These are phyloP conservation scores for Exaiptasia diaphana DNA, from an alignment of 64 coral and sea anemone genomes.

Conservation along the genomic window DNA sequence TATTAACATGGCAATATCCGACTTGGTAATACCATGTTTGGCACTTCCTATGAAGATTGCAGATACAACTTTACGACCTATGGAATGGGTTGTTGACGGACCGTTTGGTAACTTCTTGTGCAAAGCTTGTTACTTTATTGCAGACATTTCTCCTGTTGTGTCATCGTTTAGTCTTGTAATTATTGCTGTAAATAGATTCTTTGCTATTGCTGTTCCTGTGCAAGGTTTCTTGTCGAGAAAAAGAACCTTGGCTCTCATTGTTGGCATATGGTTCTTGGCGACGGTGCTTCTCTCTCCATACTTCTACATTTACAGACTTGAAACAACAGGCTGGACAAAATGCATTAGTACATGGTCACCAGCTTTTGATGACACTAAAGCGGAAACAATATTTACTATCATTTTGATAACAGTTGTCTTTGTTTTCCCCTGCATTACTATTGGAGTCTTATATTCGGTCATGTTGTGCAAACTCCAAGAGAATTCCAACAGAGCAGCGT, in stretches of 20 bases:
- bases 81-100: background rate
- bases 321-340: background rate
- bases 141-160: background rate
- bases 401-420: background rate
- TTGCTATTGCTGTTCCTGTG: background rate
- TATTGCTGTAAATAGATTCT: background rate
- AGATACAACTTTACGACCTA: background rate
- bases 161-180: background rate
- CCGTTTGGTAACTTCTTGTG: background rate
- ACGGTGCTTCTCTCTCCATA: background rate
- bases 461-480: background rate
- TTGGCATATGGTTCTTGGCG: background rate
- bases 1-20: background rate
- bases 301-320: background rate
- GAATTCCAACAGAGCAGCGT: background rate
- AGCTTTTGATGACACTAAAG: background rate
- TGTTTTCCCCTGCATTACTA: background rate
- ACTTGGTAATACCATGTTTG: background rate
- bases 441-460: background rate
- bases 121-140: background rate
- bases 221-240: background rate
- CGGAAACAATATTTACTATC: background rate
- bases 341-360: background rate
- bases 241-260: background rate
- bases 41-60: background rate